Conservation (phyloP, 2,797 vertebrate genomes). For the Knipowitschia caucasica region DNA sequence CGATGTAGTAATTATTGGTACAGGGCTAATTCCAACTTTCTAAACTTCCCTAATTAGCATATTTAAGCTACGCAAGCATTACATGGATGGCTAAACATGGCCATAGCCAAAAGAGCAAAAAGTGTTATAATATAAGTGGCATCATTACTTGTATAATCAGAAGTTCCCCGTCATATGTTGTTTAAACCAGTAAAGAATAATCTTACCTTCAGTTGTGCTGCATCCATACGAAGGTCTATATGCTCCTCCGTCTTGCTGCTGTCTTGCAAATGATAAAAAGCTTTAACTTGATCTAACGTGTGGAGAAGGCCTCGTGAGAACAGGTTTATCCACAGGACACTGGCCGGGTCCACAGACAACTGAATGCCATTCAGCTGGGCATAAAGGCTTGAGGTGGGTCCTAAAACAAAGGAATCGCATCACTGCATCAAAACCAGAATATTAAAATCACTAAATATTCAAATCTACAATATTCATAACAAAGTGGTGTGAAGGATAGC, state of each 20-base stretch:
- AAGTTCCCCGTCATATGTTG: background rate
- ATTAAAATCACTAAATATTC: too few species aligned
- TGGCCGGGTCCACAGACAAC: constrained; percentile 84
- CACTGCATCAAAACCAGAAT: too few species aligned
- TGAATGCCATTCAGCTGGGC: constrained; percentile 87
- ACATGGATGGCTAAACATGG: too few species aligned
- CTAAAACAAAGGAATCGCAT: constrained; percentile 46
- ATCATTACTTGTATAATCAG: too few species aligned
- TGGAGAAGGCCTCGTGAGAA: constrained; percentile 89
- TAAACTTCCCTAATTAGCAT: too few species aligned
- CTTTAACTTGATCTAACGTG: constrained; percentile 94
- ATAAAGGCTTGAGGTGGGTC: constrained; percentile 91
- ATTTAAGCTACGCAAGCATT: too few species aligned
- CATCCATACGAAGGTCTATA: constrained; percentile 86
- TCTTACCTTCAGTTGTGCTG: constrained; percentile 85
- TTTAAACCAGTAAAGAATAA: background rate
- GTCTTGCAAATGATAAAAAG: constrained; percentile 90
- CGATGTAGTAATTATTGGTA: too few species aligned
- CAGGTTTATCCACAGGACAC: constrained; percentile 91
- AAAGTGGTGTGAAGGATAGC: too few species aligned
- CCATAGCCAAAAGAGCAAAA: too few species aligned
- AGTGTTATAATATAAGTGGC: too few species aligned
- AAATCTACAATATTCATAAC: too few species aligned
- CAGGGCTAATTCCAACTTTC: too few species aligned
- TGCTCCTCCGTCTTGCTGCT: constrained; percentile 86